Conservation (phyloP, 1,140 invertebrate species). For the Drosophila burlai region DNA sequence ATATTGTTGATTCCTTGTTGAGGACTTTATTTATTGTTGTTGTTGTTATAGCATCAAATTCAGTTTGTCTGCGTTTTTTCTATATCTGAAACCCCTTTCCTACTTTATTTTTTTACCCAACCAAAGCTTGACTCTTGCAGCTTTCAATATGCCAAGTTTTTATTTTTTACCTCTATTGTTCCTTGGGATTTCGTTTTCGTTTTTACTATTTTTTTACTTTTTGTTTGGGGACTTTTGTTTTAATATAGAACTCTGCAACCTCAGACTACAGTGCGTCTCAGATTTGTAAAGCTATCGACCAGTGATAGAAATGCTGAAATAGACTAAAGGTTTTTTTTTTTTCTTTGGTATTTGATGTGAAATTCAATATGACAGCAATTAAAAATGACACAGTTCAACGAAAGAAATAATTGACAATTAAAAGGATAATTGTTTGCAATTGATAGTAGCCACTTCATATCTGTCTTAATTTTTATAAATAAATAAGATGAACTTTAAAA, state of each 20-base stretch:
- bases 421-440: constrained; percentile 15
- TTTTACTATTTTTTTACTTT: constrained; percentile 16
- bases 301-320: neutral
- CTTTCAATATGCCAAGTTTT: constrained; percentile 54
- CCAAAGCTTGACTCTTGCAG: constrained; percentile 35
- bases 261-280: constrained; percentile 23
- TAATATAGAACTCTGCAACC: constrained; percentile 54
- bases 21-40: constrained; percentile 30
- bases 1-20: constrained; percentile 30
- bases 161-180: constrained; percentile 33
- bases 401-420: constrained; percentile 8
- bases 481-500: neutral
- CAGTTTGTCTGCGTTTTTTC: constrained; percentile 56
- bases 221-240: constrained; percentile 68
- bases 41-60: constrained; percentile 67
- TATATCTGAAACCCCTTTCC: neutral
- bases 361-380: constrained; percentile 26
- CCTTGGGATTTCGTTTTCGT: constrained; percentile 17
- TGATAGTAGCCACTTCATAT: neutral
- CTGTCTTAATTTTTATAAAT: neutral
- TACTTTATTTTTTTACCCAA: neutral
- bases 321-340: neutral
- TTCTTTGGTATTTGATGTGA: neutral
- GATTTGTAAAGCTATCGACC: neutral
- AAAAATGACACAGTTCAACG: neutral